phyloP scores from a whole-genome alignment of 2,888 invertebrate genomes.

The Tenthredo notha region DNA sequence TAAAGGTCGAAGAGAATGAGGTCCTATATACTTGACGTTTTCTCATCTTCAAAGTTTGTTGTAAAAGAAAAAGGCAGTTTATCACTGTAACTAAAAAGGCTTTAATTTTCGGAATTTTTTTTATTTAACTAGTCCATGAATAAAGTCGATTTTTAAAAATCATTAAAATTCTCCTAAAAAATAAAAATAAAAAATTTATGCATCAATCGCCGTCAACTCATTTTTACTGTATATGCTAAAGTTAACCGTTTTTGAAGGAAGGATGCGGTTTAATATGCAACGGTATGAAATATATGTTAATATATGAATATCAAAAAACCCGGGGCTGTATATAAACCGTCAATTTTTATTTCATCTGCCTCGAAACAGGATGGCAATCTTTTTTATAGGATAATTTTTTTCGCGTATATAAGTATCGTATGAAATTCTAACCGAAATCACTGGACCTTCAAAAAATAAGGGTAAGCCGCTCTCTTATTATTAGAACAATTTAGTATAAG shows the following conservation, averaged over 20 bases:
- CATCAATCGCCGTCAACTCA: neutral
- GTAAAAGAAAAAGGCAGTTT: slow-evolving; percentile 30
- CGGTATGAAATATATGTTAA: neutral
- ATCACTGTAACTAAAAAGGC: neutral
- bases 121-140: no score
- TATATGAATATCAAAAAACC: neutral
- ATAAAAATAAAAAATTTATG: neutral
- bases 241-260: neutral
- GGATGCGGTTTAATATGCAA: neutral
- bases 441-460: neutral
- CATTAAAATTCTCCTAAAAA: neutral
- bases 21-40: neutral
- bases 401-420: neutral
- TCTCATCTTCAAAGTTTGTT: neutral
- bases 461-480: neutral
- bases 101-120: neutral
- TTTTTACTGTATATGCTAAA: neutral
- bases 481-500: slow-evolving; percentile 6
- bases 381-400: neutral
- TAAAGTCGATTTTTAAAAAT: neutral
- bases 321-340: neutral
- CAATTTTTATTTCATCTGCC: neutral
- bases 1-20: neutral
- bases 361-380: neutral
- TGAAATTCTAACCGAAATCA: neutral